Evolutionary conservation across 2,888 invertebrate species (phyloP).

Genomic region (Meliscaeva auricollis): DNA sequence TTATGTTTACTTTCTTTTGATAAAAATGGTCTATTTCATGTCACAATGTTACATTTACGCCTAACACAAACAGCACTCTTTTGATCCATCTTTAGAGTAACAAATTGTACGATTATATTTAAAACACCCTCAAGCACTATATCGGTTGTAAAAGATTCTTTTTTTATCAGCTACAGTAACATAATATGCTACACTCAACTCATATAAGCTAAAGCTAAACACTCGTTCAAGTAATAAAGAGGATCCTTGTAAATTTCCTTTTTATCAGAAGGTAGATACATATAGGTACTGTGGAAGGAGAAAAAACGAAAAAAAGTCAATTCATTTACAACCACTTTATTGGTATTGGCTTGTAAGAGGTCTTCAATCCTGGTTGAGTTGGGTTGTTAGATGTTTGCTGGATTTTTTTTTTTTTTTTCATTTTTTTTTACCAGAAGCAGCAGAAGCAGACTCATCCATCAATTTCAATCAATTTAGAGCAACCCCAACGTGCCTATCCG

Average conservation of each 20-base stretch:
- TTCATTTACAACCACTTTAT: conserved; percentile 75
- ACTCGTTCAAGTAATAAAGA: conserved; percentile 56
- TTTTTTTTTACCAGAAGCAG: not conserved
- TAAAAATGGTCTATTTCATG: not conserved
- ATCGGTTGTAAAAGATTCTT: too few relatives aligned
- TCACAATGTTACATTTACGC: conserved; percentile 41
- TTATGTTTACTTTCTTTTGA: not conserved
- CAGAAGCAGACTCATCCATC: conserved; percentile 62
- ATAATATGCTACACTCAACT: not conserved
- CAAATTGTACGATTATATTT: not conserved
- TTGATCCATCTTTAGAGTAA: conserved; percentile 33
- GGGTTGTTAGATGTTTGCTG: conserved; percentile 24
- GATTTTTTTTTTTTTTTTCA: not conserved
- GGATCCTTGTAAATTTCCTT: conserved; percentile 70
- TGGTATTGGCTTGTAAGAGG: conserved; percentile 74
- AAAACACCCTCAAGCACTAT: conserved; percentile 34
- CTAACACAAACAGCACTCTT: conserved; percentile 24
- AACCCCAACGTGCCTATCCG: conserved; percentile 33
- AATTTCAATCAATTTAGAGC: conserved; percentile 70
- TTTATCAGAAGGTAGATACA: not conserved
- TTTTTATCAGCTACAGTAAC: conserved; percentile 5
- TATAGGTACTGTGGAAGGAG: not conserved
- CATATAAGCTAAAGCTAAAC: conserved; percentile 10
- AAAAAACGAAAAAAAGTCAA: conserved; percentile 39
- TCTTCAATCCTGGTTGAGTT: conserved; percentile 58